Base-by-base conservation (phyloP, 2,888 invertebrate species). In the Cheilosia soror region DNA sequence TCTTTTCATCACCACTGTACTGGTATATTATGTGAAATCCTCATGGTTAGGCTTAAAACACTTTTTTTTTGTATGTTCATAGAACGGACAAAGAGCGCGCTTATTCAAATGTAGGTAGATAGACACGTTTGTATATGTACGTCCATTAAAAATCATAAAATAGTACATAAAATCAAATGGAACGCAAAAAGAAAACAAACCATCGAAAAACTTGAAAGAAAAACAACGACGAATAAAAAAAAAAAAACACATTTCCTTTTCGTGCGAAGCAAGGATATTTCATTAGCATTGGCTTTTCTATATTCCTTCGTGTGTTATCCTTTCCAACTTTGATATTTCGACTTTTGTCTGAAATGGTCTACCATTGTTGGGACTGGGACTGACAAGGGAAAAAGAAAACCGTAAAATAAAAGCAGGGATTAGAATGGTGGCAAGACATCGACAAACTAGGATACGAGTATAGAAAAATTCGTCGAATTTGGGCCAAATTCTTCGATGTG, bases 261-360 rank as follows among this genome's bases (percentile, higher is more conserved):
- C 84, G 84, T 84, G 84, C 75, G 71, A 79, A 84, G 75, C 71
- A 79, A 84, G 79, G 69, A 84, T 84, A 84, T 79, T 84, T 84
- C 84, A 84, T 84, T 76, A 84, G 71, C 79, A 76, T 76, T 53
- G 68, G 55, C 58, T 71, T 73, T 58, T 78, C 79, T 58, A 25
- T 53, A 51, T 51, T 37, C 11, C 51, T 42, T 53, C 55, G 53
- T 63, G 75, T 47, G 49, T 37, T 60, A 40, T 82, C 42, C 75
- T 58, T 75, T 71, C 49, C 53, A 71, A 65, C 69, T 84, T 84
- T 84, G 79, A 68, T 84, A 78, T 79, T 84, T 84, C 42, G 75
- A 79, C 84, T 79, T 79, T 76, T 79, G 79, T 75, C 57, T 84
- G 60, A 75, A 69, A 15, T 37, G 63, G 60, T 42, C 51, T 37